Evolutionary conservation across 2,888 invertebrate genomes (phyloP).

Genomic region (Clanis bilineata): DNA sequence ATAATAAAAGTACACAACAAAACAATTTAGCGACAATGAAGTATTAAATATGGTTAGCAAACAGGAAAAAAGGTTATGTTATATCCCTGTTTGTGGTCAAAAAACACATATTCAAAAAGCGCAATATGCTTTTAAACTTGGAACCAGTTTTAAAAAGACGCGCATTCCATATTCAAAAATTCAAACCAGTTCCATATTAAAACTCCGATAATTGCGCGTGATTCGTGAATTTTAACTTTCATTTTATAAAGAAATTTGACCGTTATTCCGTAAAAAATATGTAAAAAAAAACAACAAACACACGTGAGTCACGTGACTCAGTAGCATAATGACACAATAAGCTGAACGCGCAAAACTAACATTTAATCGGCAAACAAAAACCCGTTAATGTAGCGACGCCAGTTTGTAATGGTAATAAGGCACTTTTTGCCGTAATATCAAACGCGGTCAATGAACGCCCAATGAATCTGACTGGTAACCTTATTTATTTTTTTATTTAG

Average conservation of each 20-base stretch:
- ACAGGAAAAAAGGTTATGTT: background rate
- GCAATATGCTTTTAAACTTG: background rate
- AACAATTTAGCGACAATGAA: no score
- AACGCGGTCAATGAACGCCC: slow-evolving; percentile 15
- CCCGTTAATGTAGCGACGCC: slow-evolving; percentile 7
- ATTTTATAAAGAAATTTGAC: background rate
- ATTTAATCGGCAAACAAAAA: slow-evolving; percentile 15
- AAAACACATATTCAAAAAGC: background rate
- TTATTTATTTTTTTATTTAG: background rate
- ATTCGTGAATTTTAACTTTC: background rate
- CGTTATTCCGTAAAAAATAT: background rate
- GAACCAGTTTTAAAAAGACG: background rate
- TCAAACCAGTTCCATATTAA: background rate
- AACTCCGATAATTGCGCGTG: background rate
- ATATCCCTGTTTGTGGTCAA: background rate
- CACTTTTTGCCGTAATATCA: slow-evolving; percentile 5
- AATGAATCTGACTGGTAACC: background rate
- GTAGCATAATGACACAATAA: slow-evolving; percentile 12
- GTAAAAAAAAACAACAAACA: background rate
- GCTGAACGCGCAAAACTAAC: slow-evolving; percentile 14
- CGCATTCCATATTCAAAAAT: background rate
- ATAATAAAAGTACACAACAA: no score
- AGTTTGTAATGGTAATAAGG: background rate
- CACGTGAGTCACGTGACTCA: slow-evolving; percentile 9
- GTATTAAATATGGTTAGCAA: background rate